A percentile compares a stretch with the other conserved stretches of the same genome.
Evolutionary conservation across 2,113 vertebrate species (phyloP).

Genomic region (Halichoerus grypus): DNA sequence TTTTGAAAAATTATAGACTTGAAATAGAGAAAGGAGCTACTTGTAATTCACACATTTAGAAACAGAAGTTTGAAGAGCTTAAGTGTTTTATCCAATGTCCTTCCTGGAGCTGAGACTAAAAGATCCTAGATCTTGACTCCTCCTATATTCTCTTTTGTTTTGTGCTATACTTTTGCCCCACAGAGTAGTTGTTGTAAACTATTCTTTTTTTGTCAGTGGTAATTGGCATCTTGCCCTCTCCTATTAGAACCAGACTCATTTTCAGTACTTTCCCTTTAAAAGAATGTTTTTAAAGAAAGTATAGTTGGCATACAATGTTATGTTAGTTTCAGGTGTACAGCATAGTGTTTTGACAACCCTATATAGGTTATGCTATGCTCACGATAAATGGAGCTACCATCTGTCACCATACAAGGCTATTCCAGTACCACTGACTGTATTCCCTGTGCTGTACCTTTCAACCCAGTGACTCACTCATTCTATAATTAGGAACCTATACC

Average conservation of each 20-base stretch:
- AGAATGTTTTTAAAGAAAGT: background rate
- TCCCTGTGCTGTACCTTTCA: background rate
- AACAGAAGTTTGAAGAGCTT: conserved; percentile 5
- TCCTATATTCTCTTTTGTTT: background rate
- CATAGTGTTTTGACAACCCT: background rate
- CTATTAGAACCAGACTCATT: background rate
- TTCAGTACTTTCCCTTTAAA: background rate
- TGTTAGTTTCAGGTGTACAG: background rate
- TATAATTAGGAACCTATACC: background rate
- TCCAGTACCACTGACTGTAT: background rate
- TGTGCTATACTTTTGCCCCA: background rate
- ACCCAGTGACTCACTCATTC: background rate
- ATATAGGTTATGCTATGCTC: background rate
- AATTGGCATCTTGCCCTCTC: background rate
- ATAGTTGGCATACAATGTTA: background rate
- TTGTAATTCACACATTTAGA: background rate
- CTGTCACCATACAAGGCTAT: background rate
- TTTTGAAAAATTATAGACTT: background rate
- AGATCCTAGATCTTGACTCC: background rate
- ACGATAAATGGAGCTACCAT: background rate
- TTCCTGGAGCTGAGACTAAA: conserved; percentile 22
- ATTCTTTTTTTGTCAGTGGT: background rate
- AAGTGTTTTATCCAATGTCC: background rate
- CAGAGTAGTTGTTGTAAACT: background rate
- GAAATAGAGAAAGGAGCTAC: conserved; percentile 1